phyloP scores from a whole-genome alignment of 2,888 invertebrate species.

The Sisyra nigra region DNA sequence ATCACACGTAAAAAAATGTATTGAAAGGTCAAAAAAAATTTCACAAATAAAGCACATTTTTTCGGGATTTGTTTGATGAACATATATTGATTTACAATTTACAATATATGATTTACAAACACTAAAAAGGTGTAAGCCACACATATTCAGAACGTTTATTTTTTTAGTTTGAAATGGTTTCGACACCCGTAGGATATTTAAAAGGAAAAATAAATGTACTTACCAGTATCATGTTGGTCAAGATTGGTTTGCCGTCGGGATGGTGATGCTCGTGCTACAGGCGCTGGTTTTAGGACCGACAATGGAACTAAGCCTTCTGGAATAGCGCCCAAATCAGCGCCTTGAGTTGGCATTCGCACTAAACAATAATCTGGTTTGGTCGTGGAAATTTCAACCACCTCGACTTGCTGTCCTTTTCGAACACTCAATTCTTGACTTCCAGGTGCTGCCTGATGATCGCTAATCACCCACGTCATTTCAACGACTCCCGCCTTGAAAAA shows the following conservation, averaged over 20 bases:
- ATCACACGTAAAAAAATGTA: no score
- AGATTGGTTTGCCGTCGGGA: conserved; percentile 26
- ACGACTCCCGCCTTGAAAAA: conserved; percentile 52
- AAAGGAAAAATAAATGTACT: conserved; percentile 16
- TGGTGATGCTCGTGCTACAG: conserved; percentile 38
- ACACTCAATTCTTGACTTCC: conserved; percentile 67
- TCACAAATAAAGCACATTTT: no score
- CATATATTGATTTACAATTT: no score
- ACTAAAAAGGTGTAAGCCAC: no score
- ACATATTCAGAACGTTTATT: no score
- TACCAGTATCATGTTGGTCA: conserved; percentile 26
- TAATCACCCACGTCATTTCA: conserved; percentile 84
- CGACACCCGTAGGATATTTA: no score
- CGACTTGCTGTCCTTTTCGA: conserved; percentile 84
- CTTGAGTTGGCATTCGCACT: conserved; percentile 41
- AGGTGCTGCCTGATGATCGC: conserved; percentile 63
- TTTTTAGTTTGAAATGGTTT: no score
- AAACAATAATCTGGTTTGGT: conserved; percentile 53
- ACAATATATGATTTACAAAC: no score
- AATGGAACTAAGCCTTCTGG: conserved; percentile 71
- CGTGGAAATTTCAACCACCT: conserved; percentile 65
- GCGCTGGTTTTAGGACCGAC: conserved; percentile 59
- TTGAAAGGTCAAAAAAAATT: no score
- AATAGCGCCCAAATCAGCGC: conserved; percentile 34
- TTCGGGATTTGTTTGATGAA: no score